Base-by-base conservation (phyloP, 1,140 invertebrate genomes). In the Cylas formicarius region DNA sequence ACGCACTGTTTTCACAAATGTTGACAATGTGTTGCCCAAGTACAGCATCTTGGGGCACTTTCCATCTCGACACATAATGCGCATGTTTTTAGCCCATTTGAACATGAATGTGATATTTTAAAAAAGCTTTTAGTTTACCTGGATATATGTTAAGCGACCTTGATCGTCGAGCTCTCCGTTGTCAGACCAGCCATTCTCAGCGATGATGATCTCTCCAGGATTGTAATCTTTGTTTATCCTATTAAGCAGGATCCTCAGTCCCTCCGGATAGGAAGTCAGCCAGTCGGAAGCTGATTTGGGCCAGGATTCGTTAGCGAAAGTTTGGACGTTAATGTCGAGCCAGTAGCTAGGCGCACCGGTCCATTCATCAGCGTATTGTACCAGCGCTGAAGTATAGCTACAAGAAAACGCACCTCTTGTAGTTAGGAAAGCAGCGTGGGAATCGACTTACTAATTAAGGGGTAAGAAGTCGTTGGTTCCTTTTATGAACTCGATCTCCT, bases 401-500 rank as follows among this genome's bases (percentile, higher is more conserved):
- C 11, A 41, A 41, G 14, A 41, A 16, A 41, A 14, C 1, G 21
- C 21, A 31, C 4, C 21, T 9, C n/a, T 29, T n/a, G 7, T 11
- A 19, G 8, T 36, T 8, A 10, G 11, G 16, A 9, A 19, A 2
- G 34, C n/a, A 39, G 7, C 17, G 40, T 8, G 13, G 10, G 16
- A n/a, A 14, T 36, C 4, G n/a, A 14, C 33, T 37, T 45, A 45
- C 43, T 29, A 29, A 21, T 45, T 45, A 2, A 45, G 26, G n/a
- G 72, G 34, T 11, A 76, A 62, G 53, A 70, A 73, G 52, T 75
- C 73, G 3, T 67, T 67, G 5, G 72, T 71, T n/a, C 74, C 73
- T 43, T 39, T 49, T 13, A 63, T 48, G 11, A 50, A 32, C 20
- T 50, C 29, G 2, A 59, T 81, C 66, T 22, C 67, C 43, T 35